phyloP scores from a whole-genome alignment of 2,888 invertebrate species.

The Noctua pronuba region DNA sequence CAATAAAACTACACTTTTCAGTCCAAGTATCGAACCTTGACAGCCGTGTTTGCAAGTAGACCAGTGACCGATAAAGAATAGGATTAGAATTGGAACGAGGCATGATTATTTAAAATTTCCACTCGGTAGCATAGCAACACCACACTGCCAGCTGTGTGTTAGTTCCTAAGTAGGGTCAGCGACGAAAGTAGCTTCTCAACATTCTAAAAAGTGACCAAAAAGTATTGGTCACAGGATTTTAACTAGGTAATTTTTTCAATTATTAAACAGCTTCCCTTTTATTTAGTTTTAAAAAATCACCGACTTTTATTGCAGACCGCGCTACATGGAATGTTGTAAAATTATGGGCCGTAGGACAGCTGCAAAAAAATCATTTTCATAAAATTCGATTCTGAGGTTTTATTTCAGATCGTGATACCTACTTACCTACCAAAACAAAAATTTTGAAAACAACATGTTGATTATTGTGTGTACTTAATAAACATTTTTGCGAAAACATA shows the following conservation, averaged over 20 bases:
- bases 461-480: conserved; percentile 1
- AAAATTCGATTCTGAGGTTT: too few species aligned
- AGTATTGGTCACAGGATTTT: neutral
- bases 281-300: too few species aligned
- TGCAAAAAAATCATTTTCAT: neutral
- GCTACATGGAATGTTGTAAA: neutral
- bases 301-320: neutral
- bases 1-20: neutral
- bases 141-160: neutral
- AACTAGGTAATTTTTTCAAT: neutral
- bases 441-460: conserved; percentile 27
- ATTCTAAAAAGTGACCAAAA: neutral
- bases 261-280: too few species aligned
- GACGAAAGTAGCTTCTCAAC: neutral
- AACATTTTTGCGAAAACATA: conserved; percentile 58
- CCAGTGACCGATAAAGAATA: conserved; percentile 35
- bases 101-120: conserved; percentile 31
- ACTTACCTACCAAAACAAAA: neutral
- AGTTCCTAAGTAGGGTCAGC: neutral
- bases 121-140: conserved; percentile 17
- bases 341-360: neutral
- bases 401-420: neutral
- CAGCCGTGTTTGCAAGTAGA: conserved; percentile 21
- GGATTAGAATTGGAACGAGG: conserved; percentile 4
- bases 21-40: conserved; percentile 9